These are phyloP conservation scores for Colistium nudipinnis DNA, from an alignment of 2,113 vertebrate genomes.

Conservation along the genomic window DNA sequence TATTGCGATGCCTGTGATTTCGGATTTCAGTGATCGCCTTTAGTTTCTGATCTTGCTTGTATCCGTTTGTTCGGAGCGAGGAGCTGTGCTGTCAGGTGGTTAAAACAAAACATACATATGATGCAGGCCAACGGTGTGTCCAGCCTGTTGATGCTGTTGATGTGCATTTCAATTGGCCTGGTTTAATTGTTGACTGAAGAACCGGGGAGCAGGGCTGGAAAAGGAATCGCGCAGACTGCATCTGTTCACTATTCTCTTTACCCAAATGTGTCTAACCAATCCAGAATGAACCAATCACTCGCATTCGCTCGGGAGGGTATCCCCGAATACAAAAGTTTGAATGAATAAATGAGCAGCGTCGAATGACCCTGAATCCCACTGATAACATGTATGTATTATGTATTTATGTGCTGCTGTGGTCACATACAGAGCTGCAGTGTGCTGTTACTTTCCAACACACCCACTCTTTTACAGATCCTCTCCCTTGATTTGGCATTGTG, in stretches of 20 bases:
- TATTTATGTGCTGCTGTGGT: conserved; percentile 10
- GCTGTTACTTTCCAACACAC: conserved; percentile 51
- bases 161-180: conserved; percentile 5
- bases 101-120: too few species aligned
- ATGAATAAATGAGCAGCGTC: too few species aligned
- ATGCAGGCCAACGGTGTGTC: neutral
- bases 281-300: too few species aligned
- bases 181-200: neutral
- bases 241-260: neutral
- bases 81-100: neutral
- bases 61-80: too few species aligned
- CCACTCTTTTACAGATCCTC: conserved; percentile 5
- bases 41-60: too few species aligned
- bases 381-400: neutral
- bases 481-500: conserved; percentile 18
- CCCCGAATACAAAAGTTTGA: too few species aligned
- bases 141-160: neutral
- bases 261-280: neutral
- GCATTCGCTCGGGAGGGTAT: too few species aligned
- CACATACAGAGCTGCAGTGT: conserved; percentile 32
- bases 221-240: neutral
- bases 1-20: too few species aligned
- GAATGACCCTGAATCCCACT: too few species aligned
- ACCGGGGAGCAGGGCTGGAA: neutral
- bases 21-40: too few species aligned